phyloP scores from a whole-genome alignment of 1,140 invertebrate genomes.

The Drosophila mayri region DNA sequence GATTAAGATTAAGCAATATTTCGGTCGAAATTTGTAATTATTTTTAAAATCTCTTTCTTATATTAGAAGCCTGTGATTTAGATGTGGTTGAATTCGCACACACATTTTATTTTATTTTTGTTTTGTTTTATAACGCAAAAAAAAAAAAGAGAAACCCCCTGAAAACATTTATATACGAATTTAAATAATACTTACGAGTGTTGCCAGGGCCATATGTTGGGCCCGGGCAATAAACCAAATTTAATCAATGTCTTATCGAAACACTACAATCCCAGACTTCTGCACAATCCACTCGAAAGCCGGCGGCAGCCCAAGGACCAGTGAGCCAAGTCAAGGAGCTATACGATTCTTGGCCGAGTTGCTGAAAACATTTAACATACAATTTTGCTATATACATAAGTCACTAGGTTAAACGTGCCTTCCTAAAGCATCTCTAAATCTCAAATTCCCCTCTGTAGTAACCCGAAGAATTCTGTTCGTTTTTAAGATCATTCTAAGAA shows the following conservation, averaged over 20 bases:
- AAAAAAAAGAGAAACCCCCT: neutral
- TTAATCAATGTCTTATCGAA: constrained; percentile 42
- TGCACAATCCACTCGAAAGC: constrained; percentile 41
- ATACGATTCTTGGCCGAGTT: constrained; percentile 10
- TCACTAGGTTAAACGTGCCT: constrained; percentile 73
- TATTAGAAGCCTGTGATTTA: constrained; percentile 83
- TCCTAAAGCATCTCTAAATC: constrained; percentile 43
- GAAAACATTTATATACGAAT: constrained; percentile 47
- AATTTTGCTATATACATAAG: constrained; percentile 66
- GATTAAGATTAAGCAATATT: constrained; percentile 44
- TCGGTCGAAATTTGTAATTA: constrained; percentile 65
- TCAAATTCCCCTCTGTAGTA: constrained; percentile 20
- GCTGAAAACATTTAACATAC: constrained; percentile 15
- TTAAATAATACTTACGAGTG: constrained; percentile 21
- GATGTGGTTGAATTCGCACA: constrained; percentile 74
- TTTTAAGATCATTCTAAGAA: constrained; percentile 30
- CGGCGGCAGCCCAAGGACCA: constrained; percentile 12
- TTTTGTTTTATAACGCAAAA: constrained; percentile 23
- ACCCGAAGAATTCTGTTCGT: constrained; percentile 1
- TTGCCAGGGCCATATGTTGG: constrained; percentile 6
- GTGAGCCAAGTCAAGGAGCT: constrained; percentile 10
- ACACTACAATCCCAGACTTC: constrained; percentile 46
- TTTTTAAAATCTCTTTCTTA: constrained; percentile 68
- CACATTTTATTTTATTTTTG: constrained; percentile 49
- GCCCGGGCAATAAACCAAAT: constrained; percentile 22